phyloP scores from a whole-genome alignment of 2,888 invertebrate genomes.

The Spodoptera exigua region DNA sequence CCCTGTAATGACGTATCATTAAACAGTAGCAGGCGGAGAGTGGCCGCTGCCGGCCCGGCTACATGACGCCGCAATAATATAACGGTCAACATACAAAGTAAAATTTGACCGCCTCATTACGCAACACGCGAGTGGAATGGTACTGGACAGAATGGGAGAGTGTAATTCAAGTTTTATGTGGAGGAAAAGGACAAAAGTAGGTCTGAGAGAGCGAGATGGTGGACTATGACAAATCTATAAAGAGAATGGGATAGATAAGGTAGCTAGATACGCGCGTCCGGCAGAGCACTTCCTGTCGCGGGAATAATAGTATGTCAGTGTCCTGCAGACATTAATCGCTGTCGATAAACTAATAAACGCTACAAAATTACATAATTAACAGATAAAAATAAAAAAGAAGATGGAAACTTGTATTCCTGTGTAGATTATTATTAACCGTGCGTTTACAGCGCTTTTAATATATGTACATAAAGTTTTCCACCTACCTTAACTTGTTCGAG shows the following conservation, averaged over 20 bases:
- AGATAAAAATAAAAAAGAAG: neutral
- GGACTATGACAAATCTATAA: constrained; percentile 74
- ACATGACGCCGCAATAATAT: constrained; percentile 79
- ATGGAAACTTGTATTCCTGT: neutral
- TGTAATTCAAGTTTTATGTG: constrained; percentile 60
- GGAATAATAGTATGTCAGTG: constrained; percentile 61
- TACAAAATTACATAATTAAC: constrained; percentile 34
- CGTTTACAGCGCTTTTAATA: neutral
- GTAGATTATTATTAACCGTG: too few species aligned
- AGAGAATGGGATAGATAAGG: constrained; percentile 83
- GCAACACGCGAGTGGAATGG: constrained; percentile 77
- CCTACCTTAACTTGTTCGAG: too few species aligned
- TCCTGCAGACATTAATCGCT: constrained; percentile 65
- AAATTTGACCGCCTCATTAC: constrained; percentile 84
- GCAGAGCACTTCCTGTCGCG: constrained; percentile 80
- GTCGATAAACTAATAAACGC: constrained; percentile 44
- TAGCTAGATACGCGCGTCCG: constrained; percentile 87
- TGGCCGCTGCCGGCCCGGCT: constrained; percentile 62
- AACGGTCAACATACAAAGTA: constrained; percentile 82
- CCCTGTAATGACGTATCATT: constrained; percentile 72
- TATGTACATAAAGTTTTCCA: too few species aligned
- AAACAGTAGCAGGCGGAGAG: constrained; percentile 77
- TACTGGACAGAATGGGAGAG: constrained; percentile 70
- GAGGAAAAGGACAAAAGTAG: constrained; percentile 68
- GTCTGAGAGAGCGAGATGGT: constrained; percentile 71